phyloP scores from a whole-genome alignment of 2,888 invertebrate species.

The Mesorhabditis belari region DNA sequence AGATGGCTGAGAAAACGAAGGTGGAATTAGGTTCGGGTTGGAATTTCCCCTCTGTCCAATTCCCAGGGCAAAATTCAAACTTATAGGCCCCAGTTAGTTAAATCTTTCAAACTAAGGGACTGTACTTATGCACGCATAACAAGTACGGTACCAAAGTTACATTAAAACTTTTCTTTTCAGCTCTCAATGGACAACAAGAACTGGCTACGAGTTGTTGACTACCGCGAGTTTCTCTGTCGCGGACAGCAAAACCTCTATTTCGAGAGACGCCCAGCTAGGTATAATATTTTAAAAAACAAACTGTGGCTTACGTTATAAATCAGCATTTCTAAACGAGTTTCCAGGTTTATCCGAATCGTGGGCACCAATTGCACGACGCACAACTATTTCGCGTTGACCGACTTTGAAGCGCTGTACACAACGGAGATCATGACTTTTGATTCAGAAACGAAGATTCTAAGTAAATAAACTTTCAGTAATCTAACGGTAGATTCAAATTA shows the following conservation, averaged over 20 bases:
- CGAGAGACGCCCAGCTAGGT: constrained; percentile 75
- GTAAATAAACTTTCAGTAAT: constrained; percentile 53
- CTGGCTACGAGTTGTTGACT: constrained; percentile 88
- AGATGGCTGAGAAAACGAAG: too few species aligned
- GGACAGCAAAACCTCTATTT: constrained; percentile 95
- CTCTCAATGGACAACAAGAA: constrained; percentile 76
- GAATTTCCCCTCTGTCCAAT: too few species aligned
- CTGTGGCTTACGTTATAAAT: too few species aligned
- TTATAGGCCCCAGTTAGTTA: too few species aligned
- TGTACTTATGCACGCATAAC: too few species aligned
- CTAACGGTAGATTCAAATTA: too few species aligned
- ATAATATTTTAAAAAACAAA: constrained; percentile 8
- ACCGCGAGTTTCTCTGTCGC: constrained; percentile 82
- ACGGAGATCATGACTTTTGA: constrained; percentile 61
- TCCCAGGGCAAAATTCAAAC: too few species aligned
- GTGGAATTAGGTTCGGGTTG: too few species aligned
- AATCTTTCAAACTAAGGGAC: too few species aligned
- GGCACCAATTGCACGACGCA: constrained; percentile 78
- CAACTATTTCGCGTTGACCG: constrained; percentile 81
- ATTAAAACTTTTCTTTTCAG: too few species aligned
- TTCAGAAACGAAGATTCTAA: constrained; percentile 63
- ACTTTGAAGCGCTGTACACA: constrained; percentile 81
- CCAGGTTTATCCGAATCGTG: constrained; percentile 61
- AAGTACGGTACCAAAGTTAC: too few species aligned
- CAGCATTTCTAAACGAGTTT: background rate